Evolutionary conservation across 2,888 invertebrate genomes (phyloP).

Genomic region (Bruchidius siliquastri): DNA sequence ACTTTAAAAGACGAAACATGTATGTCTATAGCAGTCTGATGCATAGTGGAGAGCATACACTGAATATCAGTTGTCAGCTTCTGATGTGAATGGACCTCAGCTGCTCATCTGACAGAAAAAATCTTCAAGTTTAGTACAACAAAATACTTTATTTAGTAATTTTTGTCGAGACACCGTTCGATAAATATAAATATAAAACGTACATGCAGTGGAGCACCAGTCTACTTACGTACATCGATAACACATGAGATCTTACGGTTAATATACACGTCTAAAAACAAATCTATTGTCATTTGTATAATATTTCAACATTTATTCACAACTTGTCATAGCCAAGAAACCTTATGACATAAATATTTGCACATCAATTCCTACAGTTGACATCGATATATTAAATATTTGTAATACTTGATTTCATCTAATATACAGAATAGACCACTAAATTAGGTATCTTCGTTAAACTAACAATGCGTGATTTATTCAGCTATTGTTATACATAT

Average conservation of each 20-base stretch:
- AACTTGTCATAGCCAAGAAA: background rate
- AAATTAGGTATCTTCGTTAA: too few species aligned
- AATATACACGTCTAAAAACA: background rate
- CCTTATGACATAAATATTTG: background rate
- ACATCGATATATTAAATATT: background rate
- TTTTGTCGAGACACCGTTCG: slow-evolving; percentile 16
- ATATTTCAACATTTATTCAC: background rate
- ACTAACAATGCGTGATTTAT: too few species aligned
- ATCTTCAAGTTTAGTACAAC: background rate
- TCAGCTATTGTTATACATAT: too few species aligned
- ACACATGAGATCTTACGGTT: background rate
- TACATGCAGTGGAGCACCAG: slow-evolving; percentile 31
- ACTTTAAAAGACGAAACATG: too few species aligned
- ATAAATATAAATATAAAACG: slow-evolving; percentile 38
- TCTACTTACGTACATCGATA: slow-evolving; percentile 15
- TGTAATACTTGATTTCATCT: background rate
- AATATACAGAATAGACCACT: too few species aligned
- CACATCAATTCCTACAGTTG: background rate
- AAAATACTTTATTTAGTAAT: slow-evolving; percentile 24
- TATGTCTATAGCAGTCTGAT: too few species aligned
- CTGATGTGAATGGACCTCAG: too few species aligned
- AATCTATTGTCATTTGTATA: background rate
- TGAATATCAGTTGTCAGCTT: too few species aligned
- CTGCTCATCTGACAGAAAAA: too few species aligned
- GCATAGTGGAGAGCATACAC: too few species aligned